Conservation (phyloP, 1,140 invertebrate genomes). For the Zeugodacus cucurbitae region DNA sequence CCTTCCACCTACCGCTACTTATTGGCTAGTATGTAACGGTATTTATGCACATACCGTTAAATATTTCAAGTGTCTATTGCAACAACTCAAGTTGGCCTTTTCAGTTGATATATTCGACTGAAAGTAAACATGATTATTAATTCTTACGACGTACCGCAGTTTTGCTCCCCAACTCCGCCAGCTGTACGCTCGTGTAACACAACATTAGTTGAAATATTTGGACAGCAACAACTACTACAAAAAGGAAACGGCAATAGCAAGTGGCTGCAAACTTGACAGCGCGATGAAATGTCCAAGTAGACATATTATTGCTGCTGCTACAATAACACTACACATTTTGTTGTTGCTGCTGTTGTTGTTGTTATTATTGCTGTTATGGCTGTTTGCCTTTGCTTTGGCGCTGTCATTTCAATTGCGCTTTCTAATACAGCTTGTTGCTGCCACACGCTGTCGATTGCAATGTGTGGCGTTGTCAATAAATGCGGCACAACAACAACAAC, state of each 20-base stretch:
- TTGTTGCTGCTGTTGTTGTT: not conserved
- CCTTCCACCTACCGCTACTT: not conserved
- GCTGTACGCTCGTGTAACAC: not conserved
- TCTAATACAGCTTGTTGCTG: not conserved
- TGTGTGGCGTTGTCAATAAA: not conserved
- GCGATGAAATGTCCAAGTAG: conserved; percentile 24
- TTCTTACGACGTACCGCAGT: not conserved
- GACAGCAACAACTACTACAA: not conserved
- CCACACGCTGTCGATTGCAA: not conserved
- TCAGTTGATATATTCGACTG: not conserved
- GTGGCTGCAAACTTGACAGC: not conserved
- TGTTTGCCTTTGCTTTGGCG: not conserved
- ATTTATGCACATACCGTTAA: not conserved
- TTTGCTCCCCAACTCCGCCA: not conserved
- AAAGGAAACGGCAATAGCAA: not conserved
- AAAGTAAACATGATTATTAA: conserved; percentile 32
- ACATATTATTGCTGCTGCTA: not conserved
- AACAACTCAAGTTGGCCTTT: not conserved
- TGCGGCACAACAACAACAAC: not conserved
- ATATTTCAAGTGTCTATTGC: not conserved
- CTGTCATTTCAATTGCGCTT: conserved; percentile 12
- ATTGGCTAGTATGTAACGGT: not conserved
- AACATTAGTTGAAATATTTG: conserved; percentile 16
- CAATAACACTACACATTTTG: not conserved
- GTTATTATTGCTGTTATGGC: not conserved